Conservation (phyloP, 2,888 invertebrate species). For the Dasysyrphus albostriatus region DNA sequence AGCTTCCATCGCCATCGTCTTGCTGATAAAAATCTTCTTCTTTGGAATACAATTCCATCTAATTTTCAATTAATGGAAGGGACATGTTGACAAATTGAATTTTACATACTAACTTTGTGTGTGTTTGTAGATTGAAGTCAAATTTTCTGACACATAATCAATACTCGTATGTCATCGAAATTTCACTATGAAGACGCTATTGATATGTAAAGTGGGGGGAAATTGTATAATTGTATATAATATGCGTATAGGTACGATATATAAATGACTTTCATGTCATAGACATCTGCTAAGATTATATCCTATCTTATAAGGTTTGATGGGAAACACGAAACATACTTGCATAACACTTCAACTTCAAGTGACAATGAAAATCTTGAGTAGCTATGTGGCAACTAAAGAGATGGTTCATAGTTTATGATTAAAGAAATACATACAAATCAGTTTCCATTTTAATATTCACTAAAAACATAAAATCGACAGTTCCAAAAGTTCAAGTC, state of each 20-base stretch:
- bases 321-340: not conserved
- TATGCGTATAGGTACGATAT: not conserved
- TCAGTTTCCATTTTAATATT: too few relatives aligned
- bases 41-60: slow-evolving; percentile 28
- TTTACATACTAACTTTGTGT: not conserved
- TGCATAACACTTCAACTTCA: not conserved
- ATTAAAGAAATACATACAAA: too few relatives aligned
- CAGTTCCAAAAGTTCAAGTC: not conserved
- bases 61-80: slow-evolving; percentile 56
- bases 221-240: too few relatives aligned
- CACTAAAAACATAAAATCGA: too few relatives aligned
- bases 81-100: slow-evolving; percentile 34
- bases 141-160: not conserved
- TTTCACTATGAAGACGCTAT: not conserved
- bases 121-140: not conserved
- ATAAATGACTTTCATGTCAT: not conserved
- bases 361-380: not conserved
- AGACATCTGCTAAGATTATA: not conserved
- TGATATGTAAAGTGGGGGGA: not conserved
- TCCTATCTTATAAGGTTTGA: not conserved
- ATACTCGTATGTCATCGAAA: not conserved
- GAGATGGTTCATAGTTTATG: too few relatives aligned
- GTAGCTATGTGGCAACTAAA: too few relatives aligned
- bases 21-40: not conserved
- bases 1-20: not conserved